phyloP scores from a whole-genome alignment of 2,113 vertebrate genomes.

The Eulacestoma nigropectus region DNA sequence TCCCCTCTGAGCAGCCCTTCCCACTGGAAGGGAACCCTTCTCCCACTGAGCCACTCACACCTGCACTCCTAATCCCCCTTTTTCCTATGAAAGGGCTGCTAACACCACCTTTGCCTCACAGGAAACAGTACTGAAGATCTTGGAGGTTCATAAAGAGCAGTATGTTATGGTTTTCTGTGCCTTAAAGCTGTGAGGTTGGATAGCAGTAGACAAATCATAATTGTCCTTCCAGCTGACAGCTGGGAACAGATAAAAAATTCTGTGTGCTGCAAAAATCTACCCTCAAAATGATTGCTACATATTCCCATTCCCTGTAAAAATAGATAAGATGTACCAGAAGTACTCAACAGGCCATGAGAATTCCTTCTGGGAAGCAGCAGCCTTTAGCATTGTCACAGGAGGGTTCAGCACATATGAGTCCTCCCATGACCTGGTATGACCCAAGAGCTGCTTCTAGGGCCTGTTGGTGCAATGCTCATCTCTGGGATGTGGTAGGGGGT shows the following conservation, averaged over 20 bases:
- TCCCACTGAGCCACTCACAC: background rate
- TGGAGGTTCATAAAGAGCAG: background rate
- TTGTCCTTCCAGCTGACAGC: background rate
- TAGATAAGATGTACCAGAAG: background rate
- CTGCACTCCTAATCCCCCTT: background rate
- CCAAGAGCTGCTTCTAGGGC: background rate
- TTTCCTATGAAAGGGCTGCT: background rate
- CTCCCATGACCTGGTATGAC: background rate
- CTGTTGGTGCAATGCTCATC: accelerated
- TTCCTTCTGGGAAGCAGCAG: background rate
- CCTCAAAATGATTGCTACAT: background rate
- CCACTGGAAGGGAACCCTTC: background rate
- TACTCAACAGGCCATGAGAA: background rate
- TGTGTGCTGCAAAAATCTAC: background rate
- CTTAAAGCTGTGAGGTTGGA: background rate
- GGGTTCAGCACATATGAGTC: background rate
- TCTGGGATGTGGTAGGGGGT: background rate
- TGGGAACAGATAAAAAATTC: background rate
- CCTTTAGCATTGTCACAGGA: background rate
- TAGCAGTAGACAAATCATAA: background rate
- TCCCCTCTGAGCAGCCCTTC: background rate
- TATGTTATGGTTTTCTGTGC: background rate
- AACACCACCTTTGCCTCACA: background rate
- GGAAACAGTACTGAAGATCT: background rate
- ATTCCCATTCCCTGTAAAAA: background rate